Conservation (phyloP, 2,888 invertebrate genomes). For the Mactromeris polynyma region DNA sequence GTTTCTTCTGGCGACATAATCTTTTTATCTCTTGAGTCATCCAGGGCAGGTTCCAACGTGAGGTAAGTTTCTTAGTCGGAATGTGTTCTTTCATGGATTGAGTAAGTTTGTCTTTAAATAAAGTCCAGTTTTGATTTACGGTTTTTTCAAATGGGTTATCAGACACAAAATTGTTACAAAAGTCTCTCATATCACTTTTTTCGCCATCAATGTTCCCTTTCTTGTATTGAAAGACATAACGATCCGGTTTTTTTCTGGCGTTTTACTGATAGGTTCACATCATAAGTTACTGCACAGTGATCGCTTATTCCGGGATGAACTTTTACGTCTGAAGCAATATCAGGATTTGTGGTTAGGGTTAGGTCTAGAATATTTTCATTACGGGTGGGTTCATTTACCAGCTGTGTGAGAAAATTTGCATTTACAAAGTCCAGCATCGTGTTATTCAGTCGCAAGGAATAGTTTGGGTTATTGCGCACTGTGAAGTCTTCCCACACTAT, state of each 20-base stretch:
- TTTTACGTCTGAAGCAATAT: constrained; percentile 16
- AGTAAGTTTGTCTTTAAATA: constrained; percentile 30
- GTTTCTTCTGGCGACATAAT: constrained; percentile 46
- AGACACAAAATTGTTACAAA: not conserved
- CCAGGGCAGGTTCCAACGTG: constrained; percentile 5
- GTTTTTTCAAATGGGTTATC: not conserved
- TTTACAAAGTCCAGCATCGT: constrained; percentile 52
- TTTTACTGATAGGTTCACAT: constrained; percentile 37
- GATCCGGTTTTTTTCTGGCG: constrained; percentile 40
- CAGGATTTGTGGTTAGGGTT: constrained; percentile 38
- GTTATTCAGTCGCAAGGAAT: constrained; percentile 32
- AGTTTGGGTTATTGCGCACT: constrained; percentile 31
- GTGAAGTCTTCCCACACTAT: constrained; percentile 35
- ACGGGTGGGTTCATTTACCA: constrained; percentile 40
- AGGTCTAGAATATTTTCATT: constrained; percentile 51
- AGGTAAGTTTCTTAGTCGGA: constrained; percentile 49
- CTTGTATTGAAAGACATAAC: constrained; percentile 49
- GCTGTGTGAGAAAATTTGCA: constrained; percentile 50
- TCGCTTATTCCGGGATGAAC: constrained; percentile 48
- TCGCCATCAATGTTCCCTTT: constrained; percentile 36
- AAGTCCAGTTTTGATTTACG: constrained; percentile 43
- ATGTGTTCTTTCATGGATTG: constrained; percentile 49
- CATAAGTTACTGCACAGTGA: constrained; percentile 33
- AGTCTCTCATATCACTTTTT: not conserved
- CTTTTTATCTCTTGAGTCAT: constrained; percentile 28